Evolutionary conservation across 2,113 vertebrate species (phyloP).

Genomic region (Pituophis catenifer): DNA sequence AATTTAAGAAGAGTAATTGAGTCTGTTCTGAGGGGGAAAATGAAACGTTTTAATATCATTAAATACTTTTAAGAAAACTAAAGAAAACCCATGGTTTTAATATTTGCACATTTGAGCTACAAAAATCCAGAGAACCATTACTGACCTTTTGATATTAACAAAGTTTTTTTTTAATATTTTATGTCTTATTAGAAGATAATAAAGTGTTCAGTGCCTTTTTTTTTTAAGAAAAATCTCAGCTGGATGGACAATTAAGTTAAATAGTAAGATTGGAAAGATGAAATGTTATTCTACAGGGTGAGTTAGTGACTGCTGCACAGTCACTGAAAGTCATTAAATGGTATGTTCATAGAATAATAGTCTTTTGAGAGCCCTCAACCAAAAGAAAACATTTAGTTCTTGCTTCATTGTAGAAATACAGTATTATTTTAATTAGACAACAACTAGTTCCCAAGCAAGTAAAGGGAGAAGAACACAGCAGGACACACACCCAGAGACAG

Average conservation of each 20-base stretch:
- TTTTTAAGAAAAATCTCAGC: neutral
- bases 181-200: neutral
- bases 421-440: neutral
- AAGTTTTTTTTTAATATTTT: neutral
- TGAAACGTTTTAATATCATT: neutral
- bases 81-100: neutral
- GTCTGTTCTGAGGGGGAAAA: neutral
- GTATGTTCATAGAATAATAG: neutral
- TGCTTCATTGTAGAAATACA: neutral
- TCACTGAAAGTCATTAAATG: neutral
- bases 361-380: neutral
- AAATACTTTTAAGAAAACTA: neutral
- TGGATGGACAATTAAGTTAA: neutral
- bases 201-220: neutral
- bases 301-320: neutral
- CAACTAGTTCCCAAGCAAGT: neutral
- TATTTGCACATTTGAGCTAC: neutral
- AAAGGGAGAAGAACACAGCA: neutral
- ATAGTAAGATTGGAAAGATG: neutral
- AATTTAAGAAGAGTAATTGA: neutral
- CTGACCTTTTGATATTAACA: neutral
- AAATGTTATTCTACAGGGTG: neutral
- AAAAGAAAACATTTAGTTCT: neutral
- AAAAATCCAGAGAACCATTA: neutral
- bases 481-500: neutral